Conservation (phyloP, 1,140 invertebrate species). For the Amphibalanus amphitrite region DNA sequence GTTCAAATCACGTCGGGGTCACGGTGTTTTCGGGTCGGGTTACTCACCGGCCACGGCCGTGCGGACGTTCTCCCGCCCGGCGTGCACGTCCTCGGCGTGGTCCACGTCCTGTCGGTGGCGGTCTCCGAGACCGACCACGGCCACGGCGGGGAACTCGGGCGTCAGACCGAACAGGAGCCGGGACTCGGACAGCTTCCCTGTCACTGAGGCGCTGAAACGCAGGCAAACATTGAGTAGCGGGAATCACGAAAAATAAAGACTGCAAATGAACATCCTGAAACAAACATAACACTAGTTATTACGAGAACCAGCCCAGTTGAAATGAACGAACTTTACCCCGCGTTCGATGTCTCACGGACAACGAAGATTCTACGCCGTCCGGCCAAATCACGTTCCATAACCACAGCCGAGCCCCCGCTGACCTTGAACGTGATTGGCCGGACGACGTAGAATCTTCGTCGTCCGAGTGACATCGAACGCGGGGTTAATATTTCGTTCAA, state of each 20-base stretch:
- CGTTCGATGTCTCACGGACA: too few relatives aligned
- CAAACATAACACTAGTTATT: neutral
- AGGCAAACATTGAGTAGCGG: neutral
- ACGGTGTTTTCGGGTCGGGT: neutral
- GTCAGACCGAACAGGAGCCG: neutral
- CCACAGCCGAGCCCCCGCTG: too few relatives aligned
- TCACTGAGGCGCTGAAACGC: neutral
- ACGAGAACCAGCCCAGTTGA: neutral
- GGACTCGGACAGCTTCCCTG: too few relatives aligned
- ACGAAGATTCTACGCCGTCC: too few relatives aligned
- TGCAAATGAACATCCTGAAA: neutral
- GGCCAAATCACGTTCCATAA: too few relatives aligned
- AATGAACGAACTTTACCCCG: neutral
- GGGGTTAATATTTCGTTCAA: neutral
- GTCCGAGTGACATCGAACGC: too few relatives aligned
- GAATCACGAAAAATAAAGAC: neutral
- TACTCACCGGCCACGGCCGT: neutral
- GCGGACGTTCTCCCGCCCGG: neutral
- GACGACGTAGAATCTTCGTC: too few relatives aligned
- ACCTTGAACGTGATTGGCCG: too few relatives aligned
- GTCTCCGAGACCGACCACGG: neutral
- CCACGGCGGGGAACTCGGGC: neutral
- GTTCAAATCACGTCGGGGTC: too few relatives aligned
- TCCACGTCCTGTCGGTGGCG: neutral
- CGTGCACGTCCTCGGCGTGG: neutral